Conservation (phyloP, 2,113 vertebrate species). For the Aspidoscelis tigris region DNA sequence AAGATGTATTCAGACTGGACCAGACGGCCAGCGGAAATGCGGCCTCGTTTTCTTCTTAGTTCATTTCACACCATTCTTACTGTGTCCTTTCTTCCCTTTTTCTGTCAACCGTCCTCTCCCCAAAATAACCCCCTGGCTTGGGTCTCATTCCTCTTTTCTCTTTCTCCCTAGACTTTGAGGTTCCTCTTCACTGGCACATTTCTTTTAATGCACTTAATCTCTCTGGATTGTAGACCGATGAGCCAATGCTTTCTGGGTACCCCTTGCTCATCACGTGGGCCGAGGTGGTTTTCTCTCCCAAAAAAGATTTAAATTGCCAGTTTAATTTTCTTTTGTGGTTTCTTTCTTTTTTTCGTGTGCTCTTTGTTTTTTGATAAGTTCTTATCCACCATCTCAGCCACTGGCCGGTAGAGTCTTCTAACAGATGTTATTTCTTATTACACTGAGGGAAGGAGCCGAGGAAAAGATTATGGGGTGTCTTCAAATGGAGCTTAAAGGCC, state of each 20-base stretch:
- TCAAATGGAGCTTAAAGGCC: constrained; percentile 22
- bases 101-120: neutral
- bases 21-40: neutral
- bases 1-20: too few species aligned
- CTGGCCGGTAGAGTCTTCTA: constrained; percentile 53
- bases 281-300: constrained; percentile 41
- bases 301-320: constrained; percentile 28
- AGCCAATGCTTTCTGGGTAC: neutral
- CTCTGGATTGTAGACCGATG: constrained; percentile 50
- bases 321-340: neutral
- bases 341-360: neutral
- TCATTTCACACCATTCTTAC: too few species aligned
- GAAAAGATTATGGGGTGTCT: neutral
- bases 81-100: neutral
- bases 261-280: accelerated
- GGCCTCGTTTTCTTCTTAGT: neutral
- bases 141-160: neutral
- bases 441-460: neutral
- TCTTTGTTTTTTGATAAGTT: constrained; percentile 12
- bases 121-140: too few species aligned
- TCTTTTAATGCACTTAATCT: constrained; percentile 1
- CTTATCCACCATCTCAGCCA: constrained; percentile 20
- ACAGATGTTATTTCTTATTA: constrained; percentile 62
- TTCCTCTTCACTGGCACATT: neutral
- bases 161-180: neutral